These are phyloP conservation scores for Enteromius anoplus DNA, from an alignment of 2,797 vertebrate species.

Conservation along the genomic window DNA sequence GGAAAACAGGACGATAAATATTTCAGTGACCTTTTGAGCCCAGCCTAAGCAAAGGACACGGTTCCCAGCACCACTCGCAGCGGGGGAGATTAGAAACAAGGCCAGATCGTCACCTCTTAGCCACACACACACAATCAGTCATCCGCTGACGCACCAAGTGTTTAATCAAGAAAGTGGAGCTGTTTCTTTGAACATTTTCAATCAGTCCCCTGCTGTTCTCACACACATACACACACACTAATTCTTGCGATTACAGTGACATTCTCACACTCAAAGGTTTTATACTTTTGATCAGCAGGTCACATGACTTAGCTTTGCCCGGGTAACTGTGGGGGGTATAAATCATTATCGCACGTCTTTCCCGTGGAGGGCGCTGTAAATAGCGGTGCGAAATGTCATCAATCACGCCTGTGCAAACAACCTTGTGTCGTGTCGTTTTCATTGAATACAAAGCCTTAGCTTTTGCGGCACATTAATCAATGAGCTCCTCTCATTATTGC, in stretches of 20 bases:
- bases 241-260: conserved; percentile 15
- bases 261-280: conserved; percentile 14
- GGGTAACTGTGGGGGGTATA: conserved; percentile 30
- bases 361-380: conserved; percentile 60
- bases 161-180: conserved; percentile 37
- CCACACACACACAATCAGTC: conserved; percentile 30
- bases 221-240: conserved; percentile 13
- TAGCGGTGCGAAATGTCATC: conserved; percentile 72
- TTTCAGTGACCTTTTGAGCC: conserved; percentile 70
- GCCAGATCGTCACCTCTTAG: conserved; percentile 17
- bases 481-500: conserved; percentile 72
- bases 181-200: conserved; percentile 34
- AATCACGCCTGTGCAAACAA: conserved; percentile 72
- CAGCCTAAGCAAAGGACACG: conserved; percentile 62
- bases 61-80: conserved; percentile 54
- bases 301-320: conserved; percentile 11
- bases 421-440: conserved; percentile 69
- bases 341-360: conserved; percentile 42
- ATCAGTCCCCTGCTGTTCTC: conserved; percentile 30
- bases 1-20: conserved; percentile 73
- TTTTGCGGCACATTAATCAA: conserved; percentile 75
- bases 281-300: conserved; percentile 14
- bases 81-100: conserved; percentile 4
- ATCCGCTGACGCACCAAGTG: not conserved
- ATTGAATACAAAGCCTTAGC: conserved; percentile 62